Evolutionary conservation across 2,113 vertebrate genomes (phyloP).

Genomic region (Pseudorhombus dupliciocellatus): DNA sequence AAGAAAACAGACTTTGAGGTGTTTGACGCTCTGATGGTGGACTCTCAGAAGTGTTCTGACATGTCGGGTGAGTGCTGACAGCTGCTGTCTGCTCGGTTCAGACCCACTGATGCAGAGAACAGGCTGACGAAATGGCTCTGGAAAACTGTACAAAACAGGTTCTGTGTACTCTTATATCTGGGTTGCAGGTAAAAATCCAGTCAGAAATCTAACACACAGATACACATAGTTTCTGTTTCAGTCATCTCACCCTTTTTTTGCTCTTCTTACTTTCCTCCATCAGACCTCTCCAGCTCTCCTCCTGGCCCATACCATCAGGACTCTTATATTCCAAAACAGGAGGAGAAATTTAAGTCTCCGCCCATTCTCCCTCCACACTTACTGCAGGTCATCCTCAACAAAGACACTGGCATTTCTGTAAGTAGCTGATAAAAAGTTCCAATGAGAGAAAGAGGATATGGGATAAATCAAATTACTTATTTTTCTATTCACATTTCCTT

Average conservation of each 20-base stretch:
- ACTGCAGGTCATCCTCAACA: slow-evolving; percentile 98
- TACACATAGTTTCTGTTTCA: neutral
- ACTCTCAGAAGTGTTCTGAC: slow-evolving; percentile 96
- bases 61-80: slow-evolving; percentile 85
- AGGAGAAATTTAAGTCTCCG: slow-evolving; percentile 93
- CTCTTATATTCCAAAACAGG: slow-evolving; percentile 90
- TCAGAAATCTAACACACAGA: no score
- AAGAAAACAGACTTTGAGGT: slow-evolving; percentile 99
- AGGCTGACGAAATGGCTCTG: neutral
- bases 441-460: neutral
- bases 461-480: neutral
- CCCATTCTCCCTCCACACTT: slow-evolving; percentile 97
- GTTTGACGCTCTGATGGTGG: slow-evolving; percentile 98
- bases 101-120: neutral
- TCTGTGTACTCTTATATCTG: neutral
- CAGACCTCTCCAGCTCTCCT: slow-evolving; percentile 96
- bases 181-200: no score
- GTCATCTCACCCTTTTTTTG: neutral
- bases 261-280: slow-evolving; percentile 1
- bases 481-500: neutral
- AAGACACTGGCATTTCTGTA: slow-evolving; percentile 98
- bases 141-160: neutral
- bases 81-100: neutral
- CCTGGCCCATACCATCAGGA: slow-evolving; percentile 98
- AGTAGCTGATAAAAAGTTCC: slow-evolving; percentile 70